phyloP scores from a whole-genome alignment of 2,797 vertebrate species.

The Corythornis leucogaster region DNA sequence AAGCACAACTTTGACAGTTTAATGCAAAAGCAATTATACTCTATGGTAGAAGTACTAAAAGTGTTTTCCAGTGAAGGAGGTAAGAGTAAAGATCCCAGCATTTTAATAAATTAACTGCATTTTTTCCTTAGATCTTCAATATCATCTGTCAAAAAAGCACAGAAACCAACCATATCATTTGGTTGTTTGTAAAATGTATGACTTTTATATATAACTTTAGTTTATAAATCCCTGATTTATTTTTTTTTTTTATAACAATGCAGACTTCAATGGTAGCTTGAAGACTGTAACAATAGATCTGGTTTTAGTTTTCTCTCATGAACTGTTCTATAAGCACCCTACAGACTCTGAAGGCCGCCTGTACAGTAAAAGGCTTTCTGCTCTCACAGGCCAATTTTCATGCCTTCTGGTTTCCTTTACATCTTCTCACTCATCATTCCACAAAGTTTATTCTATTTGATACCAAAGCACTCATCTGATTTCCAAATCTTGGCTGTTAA shows the following conservation, averaged over 20 bases:
- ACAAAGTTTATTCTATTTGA: background rate
- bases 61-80: background rate
- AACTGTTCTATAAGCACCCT: background rate
- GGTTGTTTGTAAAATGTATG: background rate
- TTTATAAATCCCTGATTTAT: background rate
- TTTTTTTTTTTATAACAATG: background rate
- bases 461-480: background rate
- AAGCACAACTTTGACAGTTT: slow-evolving; percentile 24
- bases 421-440: background rate
- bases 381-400: background rate
- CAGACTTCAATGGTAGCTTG: background rate
- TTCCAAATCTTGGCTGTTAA: background rate
- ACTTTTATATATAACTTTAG: background rate
- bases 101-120: background rate
- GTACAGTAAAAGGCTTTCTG: background rate
- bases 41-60: background rate
- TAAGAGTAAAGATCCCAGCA: background rate
- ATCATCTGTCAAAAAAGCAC: background rate
- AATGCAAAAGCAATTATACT: slow-evolving; percentile 42
- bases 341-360: background rate
- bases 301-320: background rate
- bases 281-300: background rate
- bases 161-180: background rate
- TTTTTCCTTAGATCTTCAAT: background rate
- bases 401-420: background rate